A percentile compares a stretch with the other conserved stretches of the same genome.
Conservation (phyloP, 2,797 vertebrate species). For the Ciconia nigra region DNA sequence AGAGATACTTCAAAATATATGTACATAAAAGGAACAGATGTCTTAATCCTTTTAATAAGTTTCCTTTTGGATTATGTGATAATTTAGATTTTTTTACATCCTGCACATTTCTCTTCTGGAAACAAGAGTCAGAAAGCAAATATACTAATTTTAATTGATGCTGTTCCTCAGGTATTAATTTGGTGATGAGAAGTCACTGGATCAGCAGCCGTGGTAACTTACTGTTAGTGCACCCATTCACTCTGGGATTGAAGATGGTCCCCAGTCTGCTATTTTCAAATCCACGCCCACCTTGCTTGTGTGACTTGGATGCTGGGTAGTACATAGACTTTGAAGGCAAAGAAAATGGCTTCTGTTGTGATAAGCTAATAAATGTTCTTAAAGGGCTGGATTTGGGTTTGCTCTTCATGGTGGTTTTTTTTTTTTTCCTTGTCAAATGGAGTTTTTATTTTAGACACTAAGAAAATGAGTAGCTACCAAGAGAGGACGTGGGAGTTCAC, state of each 20-base stretch:
- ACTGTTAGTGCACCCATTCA: background rate
- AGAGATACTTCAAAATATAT: background rate
- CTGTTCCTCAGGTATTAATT: background rate
- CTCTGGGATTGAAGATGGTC: background rate
- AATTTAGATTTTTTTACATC: background rate
- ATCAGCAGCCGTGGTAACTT: background rate
- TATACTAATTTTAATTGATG: background rate
- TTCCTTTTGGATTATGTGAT: background rate
- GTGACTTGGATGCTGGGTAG: background rate
- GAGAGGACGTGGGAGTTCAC: background rate
- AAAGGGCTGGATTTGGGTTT: background rate
- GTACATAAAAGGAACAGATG: background rate
- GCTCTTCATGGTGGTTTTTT: background rate
- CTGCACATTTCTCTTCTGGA: background rate
- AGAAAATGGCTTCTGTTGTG: background rate
- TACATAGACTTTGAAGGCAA: background rate
- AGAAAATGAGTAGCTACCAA: background rate
- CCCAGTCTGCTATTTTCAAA: background rate
- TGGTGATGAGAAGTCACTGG: background rate
- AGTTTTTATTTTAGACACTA: background rate
- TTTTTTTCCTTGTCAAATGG: background rate
- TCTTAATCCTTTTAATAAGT: background rate
- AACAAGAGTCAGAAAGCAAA: background rate
- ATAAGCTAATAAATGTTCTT: background rate
- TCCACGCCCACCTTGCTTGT: background rate